Conservation (phyloP, 2,797 vertebrate genomes). For the Pteropus rufus region DNA sequence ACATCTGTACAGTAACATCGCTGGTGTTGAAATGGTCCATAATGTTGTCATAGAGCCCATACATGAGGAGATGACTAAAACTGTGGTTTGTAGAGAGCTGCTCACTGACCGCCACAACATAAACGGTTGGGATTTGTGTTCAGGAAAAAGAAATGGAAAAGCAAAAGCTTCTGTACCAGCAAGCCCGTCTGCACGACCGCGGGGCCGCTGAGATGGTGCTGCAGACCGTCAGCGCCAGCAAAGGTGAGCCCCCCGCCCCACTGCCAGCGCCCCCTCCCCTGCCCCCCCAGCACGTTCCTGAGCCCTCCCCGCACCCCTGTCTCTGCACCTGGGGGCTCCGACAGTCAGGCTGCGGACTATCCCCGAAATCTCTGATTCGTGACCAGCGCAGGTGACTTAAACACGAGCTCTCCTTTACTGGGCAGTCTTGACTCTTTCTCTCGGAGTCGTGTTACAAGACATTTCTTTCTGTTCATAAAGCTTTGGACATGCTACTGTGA, state of each 20-base stretch:
- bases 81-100: slow-evolving; percentile 59
- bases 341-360: neutral
- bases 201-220: slow-evolving; percentile 97
- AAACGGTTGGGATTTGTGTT: slow-evolving; percentile 81
- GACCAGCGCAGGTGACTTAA: neutral
- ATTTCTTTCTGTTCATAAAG: neutral
- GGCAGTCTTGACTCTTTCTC: neutral
- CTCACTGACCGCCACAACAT: slow-evolving; percentile 63
- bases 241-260: slow-evolving; percentile 84
- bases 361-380: neutral
- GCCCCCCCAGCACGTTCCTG: neutral
- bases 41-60: slow-evolving; percentile 87
- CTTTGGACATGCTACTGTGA: neutral
- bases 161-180: slow-evolving; percentile 96
- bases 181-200: slow-evolving; percentile 94
- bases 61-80: slow-evolving; percentile 76
- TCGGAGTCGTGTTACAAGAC: neutral
- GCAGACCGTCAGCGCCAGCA: slow-evolving; percentile 96
- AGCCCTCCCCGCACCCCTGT: neutral
- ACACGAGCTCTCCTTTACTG: neutral
- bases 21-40: slow-evolving; percentile 78
- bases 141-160: slow-evolving; percentile 99
- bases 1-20: slow-evolving; percentile 67
- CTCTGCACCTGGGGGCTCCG: too few relatives aligned
- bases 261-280: too few relatives aligned